These are phyloP conservation scores for Sarcophaga caerulescens DNA, from an alignment of 2,888 invertebrate genomes.

Conservation along the genomic window DNA sequence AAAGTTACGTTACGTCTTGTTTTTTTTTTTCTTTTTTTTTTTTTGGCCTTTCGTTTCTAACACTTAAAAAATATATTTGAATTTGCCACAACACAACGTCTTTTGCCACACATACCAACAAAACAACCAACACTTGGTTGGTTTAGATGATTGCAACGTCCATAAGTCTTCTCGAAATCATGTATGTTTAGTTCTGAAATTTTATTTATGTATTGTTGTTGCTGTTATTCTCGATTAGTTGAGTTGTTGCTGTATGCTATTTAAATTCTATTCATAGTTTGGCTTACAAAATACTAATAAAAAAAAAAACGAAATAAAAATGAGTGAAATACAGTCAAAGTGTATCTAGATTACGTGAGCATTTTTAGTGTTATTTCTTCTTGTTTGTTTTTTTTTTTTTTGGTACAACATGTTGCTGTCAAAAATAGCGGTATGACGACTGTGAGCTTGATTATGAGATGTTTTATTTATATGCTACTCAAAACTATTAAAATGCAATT, in stretches of 20 bases:
- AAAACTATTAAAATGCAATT: conserved; percentile 48
- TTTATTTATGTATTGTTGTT: neutral
- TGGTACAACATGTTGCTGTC: conserved; percentile 61
- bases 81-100: conserved; percentile 11
- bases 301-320: conserved; percentile 48
- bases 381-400: neutral
- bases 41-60: conserved; percentile 29
- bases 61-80: conserved; percentile 37
- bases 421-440: conserved; percentile 67
- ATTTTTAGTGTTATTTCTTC: conserved; percentile 22
- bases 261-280: conserved; percentile 65
- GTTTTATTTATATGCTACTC: conserved; percentile 57
- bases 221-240: conserved; percentile 1
- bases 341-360: conserved; percentile 66
- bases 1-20: conserved; percentile 27
- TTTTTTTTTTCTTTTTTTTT: neutral
- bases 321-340: conserved; percentile 64
- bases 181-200: conserved; percentile 39
- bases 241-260: conserved; percentile 41
- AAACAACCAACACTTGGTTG: neutral
- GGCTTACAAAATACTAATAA: conserved; percentile 37
- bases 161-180: conserved; percentile 48
- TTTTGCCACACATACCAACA: neutral
- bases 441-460: conserved; percentile 61
- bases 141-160: conserved; percentile 5